Evolutionary conservation across 1,140 invertebrate species (phyloP).

Genomic region (Monochamus saltuarius): DNA sequence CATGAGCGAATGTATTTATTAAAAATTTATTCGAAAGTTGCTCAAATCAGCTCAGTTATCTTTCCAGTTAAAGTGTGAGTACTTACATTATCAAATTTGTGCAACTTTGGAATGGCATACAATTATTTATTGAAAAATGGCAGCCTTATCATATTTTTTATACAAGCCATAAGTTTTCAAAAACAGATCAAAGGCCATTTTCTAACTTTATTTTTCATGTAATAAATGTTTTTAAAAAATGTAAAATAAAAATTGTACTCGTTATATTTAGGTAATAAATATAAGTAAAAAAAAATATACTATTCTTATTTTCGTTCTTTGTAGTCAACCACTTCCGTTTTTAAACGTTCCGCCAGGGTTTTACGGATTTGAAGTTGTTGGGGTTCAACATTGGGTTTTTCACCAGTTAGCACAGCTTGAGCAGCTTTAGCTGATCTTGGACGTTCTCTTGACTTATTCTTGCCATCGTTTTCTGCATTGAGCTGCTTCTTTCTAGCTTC

Average conservation of each 20-base stretch:
- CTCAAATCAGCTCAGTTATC: constrained; percentile 13
- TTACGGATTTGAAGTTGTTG: constrained; percentile 73
- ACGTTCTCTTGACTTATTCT: constrained; percentile 48
- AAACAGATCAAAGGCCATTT: constrained; percentile 35
- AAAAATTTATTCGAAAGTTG: constrained; percentile 18
- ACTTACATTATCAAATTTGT: constrained; percentile 11
- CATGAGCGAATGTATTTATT: constrained; percentile 28
- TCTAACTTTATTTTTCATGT: constrained; percentile 39
- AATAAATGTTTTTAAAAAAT: constrained; percentile 46
- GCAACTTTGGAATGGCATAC: constrained; percentile 19
- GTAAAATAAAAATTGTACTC: constrained; percentile 51
- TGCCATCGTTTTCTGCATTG: constrained; percentile 54
- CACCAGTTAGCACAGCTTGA: constrained; percentile 59
- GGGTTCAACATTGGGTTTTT: constrained; percentile 52
- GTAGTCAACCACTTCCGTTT: constrained; percentile 68
- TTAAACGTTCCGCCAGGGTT: constrained; percentile 79
- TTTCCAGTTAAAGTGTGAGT: constrained; percentile 9
- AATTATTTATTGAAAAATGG: constrained; percentile 34
- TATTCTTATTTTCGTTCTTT: constrained; percentile 27
- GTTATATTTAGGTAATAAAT: constrained; percentile 53
- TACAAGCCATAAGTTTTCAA: constrained; percentile 38
- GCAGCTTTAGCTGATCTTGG: constrained; percentile 73
- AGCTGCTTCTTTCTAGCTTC: constrained; percentile 79
- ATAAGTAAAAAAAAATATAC: constrained; percentile 36
- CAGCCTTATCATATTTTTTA: constrained; percentile 44